phyloP scores from a whole-genome alignment of 2,797 vertebrate genomes.

The Psittacula echo region DNA sequence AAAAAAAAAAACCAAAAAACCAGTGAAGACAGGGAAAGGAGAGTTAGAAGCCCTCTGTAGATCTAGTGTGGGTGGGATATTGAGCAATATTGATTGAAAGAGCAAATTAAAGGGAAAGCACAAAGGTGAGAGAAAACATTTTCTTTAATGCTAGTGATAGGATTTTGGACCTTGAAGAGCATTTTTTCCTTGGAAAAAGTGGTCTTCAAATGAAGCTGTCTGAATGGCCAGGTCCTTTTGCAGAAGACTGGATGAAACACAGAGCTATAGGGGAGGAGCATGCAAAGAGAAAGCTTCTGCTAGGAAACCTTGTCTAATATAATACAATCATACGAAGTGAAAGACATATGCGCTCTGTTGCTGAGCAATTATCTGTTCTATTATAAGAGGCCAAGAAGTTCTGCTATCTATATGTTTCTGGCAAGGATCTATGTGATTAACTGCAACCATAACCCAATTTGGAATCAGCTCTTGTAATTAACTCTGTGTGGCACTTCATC shows the following conservation, averaged over 20 bases:
- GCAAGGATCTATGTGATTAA: conserved; percentile 28
- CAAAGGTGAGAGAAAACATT: not conserved
- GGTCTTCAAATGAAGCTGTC: not conserved
- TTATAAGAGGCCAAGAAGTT: conserved; percentile 9
- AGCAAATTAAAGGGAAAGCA: not conserved
- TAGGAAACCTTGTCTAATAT: not conserved
- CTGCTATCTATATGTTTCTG: not conserved
- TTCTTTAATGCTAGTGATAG: not conserved
- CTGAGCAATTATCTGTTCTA: conserved; percentile 7
- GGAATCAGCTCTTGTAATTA: conserved; percentile 22
- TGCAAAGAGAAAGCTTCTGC: not conserved
- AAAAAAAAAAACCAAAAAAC: rapidly evolving
- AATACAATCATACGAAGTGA: not conserved
- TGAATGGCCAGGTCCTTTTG: not conserved
- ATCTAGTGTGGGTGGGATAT: not conserved
- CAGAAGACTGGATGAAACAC: not conserved
- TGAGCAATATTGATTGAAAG: not conserved
- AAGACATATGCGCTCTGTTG: not conserved
- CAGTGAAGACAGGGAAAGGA: not conserved
- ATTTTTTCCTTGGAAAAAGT: not conserved
- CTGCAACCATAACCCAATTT: not conserved
- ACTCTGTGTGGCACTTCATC: not conserved
- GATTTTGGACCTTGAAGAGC: not conserved
- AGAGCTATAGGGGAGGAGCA: not conserved
- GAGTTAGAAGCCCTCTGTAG: not conserved